Conservation (phyloP, 2,113 vertebrate genomes). For the Gopherus flavomarginatus region DNA sequence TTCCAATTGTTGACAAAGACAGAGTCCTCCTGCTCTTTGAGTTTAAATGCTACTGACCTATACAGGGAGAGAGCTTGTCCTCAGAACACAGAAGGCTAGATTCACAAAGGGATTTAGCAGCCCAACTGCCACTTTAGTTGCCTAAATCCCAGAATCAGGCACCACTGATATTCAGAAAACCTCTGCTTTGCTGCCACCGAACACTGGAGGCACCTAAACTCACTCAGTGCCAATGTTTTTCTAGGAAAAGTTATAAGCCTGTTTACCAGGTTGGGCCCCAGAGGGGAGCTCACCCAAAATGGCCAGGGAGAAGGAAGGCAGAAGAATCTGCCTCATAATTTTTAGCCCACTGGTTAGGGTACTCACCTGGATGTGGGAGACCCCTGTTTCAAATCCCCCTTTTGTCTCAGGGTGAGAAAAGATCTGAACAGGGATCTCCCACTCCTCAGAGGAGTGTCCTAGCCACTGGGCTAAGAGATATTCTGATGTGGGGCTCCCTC, state of each 20-base stretch:
- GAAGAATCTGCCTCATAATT: background rate
- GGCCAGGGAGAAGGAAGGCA: background rate
- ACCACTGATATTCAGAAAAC: background rate
- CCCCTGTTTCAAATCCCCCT: background rate
- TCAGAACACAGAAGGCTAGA: background rate
- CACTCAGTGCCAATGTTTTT: background rate
- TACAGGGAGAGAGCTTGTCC: background rate
- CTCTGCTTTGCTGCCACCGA: background rate
- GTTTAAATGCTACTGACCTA: background rate
- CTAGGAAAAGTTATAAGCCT: background rate
- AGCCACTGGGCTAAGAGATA: background rate
- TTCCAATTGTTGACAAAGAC: background rate
- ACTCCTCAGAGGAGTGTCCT: background rate
- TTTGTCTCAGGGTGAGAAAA: background rate
- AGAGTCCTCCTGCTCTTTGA: background rate
- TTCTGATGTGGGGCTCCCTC: background rate
- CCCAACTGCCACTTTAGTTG: background rate
- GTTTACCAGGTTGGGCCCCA: background rate
- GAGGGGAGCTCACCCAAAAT: background rate
- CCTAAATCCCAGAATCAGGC: background rate
- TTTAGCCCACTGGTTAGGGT: background rate
- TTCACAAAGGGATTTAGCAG: background rate
- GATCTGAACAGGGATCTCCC: background rate
- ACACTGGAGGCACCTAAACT: background rate
- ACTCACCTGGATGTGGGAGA: background rate